phyloP scores from a whole-genome alignment of 2,113 vertebrate species.

The Anguilla rostrata region DNA sequence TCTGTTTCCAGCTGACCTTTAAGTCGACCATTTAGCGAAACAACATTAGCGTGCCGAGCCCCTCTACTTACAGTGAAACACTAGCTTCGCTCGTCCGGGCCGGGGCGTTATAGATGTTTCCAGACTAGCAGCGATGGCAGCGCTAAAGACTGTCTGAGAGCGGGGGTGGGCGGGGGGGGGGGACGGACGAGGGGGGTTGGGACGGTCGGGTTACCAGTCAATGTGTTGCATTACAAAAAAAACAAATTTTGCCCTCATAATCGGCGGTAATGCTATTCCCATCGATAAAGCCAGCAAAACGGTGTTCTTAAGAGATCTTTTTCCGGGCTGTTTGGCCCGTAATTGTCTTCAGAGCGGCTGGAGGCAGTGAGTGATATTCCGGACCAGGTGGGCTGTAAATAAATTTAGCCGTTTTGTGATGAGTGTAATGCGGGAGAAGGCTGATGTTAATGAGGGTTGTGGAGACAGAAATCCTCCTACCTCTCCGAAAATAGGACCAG shows the following conservation, averaged over 20 bases:
- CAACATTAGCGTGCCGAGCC: constrained; percentile 69
- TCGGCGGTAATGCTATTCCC: constrained; percentile 74
- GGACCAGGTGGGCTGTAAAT: constrained; percentile 32
- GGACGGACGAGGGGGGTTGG: neutral
- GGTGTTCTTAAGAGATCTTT: constrained; percentile 70
- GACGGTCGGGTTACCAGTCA: constrained; percentile 70
- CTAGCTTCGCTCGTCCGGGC: constrained; percentile 62
- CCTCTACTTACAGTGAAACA: constrained; percentile 69
- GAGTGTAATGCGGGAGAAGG: constrained; percentile 29
- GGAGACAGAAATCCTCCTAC: neutral
- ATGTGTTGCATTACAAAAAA: constrained; percentile 76
- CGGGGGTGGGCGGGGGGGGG: neutral
- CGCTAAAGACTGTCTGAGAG: constrained; percentile 53
- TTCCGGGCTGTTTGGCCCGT: constrained; percentile 62
- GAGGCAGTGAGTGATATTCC: constrained; percentile 27
- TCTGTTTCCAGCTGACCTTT: constrained; percentile 62
- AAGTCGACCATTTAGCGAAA: constrained; percentile 67
- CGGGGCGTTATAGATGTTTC: constrained; percentile 66
- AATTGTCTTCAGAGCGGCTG: constrained; percentile 28
- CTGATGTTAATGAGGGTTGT: constrained; percentile 14
- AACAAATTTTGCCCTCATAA: constrained; percentile 75
- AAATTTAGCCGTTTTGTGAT: constrained; percentile 26
- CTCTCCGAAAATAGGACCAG: neutral
- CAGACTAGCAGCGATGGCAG: constrained; percentile 61
- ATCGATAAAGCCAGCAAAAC: constrained; percentile 74